Base-by-base conservation (phyloP, 2,113 vertebrate genomes). In the Uria lomvia region DNA sequence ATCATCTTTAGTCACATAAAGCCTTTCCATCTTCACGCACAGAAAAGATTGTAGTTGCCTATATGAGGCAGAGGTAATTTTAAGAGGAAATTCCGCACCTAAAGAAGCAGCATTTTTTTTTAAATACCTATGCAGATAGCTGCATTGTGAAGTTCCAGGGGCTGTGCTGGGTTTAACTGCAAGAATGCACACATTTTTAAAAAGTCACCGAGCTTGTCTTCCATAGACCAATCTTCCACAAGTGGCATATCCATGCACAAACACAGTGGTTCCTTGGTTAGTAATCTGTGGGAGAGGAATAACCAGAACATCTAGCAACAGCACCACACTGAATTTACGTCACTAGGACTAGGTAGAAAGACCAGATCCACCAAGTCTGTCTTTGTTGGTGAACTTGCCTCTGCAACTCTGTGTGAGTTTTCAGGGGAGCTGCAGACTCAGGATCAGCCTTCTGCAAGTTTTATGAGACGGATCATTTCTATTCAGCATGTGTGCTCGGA, bases 151-250 rank as follows among this genome's bases (percentile, higher is more conserved):
- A 60, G 9, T 14, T 66, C 49, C 36, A 22, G 27, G 10, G 7
- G 4, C 38, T 80, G 24, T 36, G 30, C 27, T 70, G 27, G 17
- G 18, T 68, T 83, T 52, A n/a, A 60, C 34, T 76, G 55, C 60
- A 70, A 84, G 55, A 86, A 53, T 13, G 29, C 15, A 29, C 14
- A 34, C 2, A 1, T 45, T 55, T 87, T 66, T 65, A 45, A n/a
- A 89, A 89, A 81, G 55, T 24, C 42, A 22, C 22, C 6, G 3
- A 80, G 7, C 30, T 83, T 91, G 42, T 74, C 38, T 87, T 92
- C 26, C 43, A 8, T 4, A 34, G 47, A 34, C 2, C 0, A 0
- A 38, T 94, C 47, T 55, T 78, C 45, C n/a, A 47, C 43, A 85
- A 47, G 49, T 30, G 22, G 8, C 10, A 23, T 11, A 50, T 20